Evolutionary conservation across 1,140 invertebrate genomes (phyloP), one percentile per base, ranked within the genome.

Genomic region (Ruditapes philippinarum): DNA sequence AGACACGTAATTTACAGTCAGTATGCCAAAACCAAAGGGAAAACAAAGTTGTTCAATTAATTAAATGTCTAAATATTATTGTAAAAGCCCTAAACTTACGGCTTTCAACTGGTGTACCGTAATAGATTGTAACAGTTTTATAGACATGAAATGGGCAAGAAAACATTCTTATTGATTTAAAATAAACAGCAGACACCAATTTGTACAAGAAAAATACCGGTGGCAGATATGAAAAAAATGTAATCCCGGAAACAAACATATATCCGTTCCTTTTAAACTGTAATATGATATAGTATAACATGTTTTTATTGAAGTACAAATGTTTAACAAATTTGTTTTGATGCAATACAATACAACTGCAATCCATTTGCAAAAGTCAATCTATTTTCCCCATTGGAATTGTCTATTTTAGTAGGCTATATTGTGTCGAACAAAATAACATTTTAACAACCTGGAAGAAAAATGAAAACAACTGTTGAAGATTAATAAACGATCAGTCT

Each of bases 11-110:
- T 31, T 17, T 76, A 17, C 45, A 45, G 22, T 22, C 40, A 49
- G 19, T 17, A 31, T 28, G 40, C 73, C 74, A 51, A 78, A 78
- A 78, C 28, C 45, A 38, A 22, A 51, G 65, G 19, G 74, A 31
- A 51, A 28, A 78, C 45, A 54, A 54, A 78, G 42, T 49, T 57
- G 74, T 54, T 36, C 45, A 78, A 78, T 78, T 78, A 54, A 78
- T 78, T 78, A 78, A 49, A 51, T 51, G 74, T 78, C 74, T 78
- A 51, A 78, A 78, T 51, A 51, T 51, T 51, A 51, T 78, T 19
- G 28, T 51, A 78, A 33, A 31, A 78, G 17, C 33, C 36, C 45
- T 54, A 57, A 57, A 78, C 42, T 78, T 51, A 33, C 17, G 42
- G n/a, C 28, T 19, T 19, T 9, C n/a, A 78, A 45, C 42, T 25